Conservation (phyloP, 2,888 invertebrate species). For the Ischnura elegans region DNA sequence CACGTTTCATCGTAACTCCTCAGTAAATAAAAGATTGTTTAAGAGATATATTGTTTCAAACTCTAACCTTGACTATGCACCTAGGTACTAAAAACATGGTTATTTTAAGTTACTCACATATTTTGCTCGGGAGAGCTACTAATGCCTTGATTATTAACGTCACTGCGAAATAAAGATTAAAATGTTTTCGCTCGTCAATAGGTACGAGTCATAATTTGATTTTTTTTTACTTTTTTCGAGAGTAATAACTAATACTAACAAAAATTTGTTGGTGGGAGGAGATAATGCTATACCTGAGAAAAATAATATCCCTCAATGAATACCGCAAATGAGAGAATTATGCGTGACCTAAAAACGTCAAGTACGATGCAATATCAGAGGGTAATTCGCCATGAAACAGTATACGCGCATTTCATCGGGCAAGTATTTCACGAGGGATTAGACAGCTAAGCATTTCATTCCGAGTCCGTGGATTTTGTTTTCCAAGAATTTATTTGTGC, state of each 20-base stretch:
- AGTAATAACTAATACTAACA: neutral
- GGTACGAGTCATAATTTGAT: neutral
- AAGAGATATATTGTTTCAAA: no score
- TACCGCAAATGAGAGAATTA: neutral
- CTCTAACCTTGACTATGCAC: no score
- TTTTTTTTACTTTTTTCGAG: neutral
- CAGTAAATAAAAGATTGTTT: no score
- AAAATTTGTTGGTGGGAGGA: neutral
- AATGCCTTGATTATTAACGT: no score
- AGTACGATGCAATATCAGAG: neutral
- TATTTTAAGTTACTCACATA: no score
- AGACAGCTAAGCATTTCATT: neutral
- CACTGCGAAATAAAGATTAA: no score
- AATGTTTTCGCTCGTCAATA: no score
- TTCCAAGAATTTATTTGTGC: no score
- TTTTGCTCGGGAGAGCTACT: no score
- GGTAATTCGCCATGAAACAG: neutral
- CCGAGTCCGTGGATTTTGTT: neutral
- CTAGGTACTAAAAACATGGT: no score
- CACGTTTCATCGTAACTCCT: no score
- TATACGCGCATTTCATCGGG: neutral
- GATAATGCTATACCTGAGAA: neutral
- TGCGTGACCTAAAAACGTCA: constrained; percentile 21
- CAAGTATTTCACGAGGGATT: neutral
- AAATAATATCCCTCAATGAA: neutral